Percentiles rank a stretch among this genome's conserved stretches.
These are phyloP conservation scores for Saturnia pavonia DNA, from an alignment of 2,888 invertebrate genomes.

Conservation along the genomic window DNA sequence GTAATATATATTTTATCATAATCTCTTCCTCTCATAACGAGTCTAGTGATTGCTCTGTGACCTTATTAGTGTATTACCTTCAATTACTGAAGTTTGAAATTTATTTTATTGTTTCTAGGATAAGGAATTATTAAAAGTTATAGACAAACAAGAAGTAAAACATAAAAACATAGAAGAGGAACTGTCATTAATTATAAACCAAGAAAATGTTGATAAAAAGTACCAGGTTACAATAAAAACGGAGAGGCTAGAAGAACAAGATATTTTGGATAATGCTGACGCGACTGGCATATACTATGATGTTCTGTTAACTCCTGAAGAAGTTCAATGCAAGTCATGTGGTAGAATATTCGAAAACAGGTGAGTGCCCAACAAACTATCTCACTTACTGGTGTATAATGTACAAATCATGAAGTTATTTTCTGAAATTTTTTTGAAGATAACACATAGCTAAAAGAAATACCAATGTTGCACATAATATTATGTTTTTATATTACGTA, in stretches of 20 bases:
- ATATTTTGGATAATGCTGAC: not conserved
- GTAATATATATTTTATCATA: not conserved
- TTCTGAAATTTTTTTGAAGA: too few relatives aligned
- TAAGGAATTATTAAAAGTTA: not conserved
- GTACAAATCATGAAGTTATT: too few relatives aligned
- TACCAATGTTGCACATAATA: too few relatives aligned
- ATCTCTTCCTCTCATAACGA: not conserved
- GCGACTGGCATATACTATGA: not conserved
- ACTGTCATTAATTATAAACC: not conserved
- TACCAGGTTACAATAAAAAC: not conserved
- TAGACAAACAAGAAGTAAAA: not conserved
- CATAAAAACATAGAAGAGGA: not conserved
- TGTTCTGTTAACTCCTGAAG: not conserved
- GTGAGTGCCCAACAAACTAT: too few relatives aligned
- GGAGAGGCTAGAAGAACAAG: not conserved
- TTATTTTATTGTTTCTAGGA: not conserved
- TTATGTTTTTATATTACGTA: too few relatives aligned
- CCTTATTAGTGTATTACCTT: not conserved
- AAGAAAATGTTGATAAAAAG: too few relatives aligned
- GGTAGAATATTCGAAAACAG: too few relatives aligned
- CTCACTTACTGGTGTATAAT: too few relatives aligned
- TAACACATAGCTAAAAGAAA: too few relatives aligned
- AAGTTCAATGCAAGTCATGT: too few relatives aligned
- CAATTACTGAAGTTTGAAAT: not conserved
- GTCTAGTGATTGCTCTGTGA: not conserved